Base-by-base conservation (phyloP, 2,797 vertebrate genomes). In the Spatula versicolor region DNA sequence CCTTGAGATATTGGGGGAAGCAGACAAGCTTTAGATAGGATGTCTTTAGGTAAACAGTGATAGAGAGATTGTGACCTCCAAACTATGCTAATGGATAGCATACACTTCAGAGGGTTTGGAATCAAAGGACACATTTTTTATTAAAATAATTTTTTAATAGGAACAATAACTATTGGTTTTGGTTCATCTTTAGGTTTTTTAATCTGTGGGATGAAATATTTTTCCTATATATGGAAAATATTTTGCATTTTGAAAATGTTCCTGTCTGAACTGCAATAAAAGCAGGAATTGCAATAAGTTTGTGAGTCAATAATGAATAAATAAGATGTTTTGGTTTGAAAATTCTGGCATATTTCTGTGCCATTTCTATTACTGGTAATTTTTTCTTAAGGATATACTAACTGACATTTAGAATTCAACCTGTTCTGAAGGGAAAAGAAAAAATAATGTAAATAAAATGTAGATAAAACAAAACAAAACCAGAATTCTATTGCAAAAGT, bases 71-170 rank as follows among this genome's bases (percentile, higher is more conserved):
- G 59, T 85, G 54, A 90, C 11, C 22, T 56, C 54, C 48, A 66
- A 87, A 78, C 20, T 68, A 35, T 71, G n/a, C 73, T 86, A 93
- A 62, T 71, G 59, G 62, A 52, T 21, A 45, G 33, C 37, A 83
- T 31, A 62, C 79, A 76, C 43, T 56, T 55, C 62, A 43, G 37
- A 37, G 45, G 68, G 30, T 15, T 9, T 74, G 35, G 63, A 78
- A 48, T 84, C 69, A 81, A 19, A 71, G 22, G 7, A 33, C 28
- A 54, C 14, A 39, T 46, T 91, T 88, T 55, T 92, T 86, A 58
- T 77, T 56, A 59, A 19, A 63, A 43, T 55, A 84, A 76, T 63
- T 76, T 95, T 93, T 90, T 79, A 86, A 81, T 26, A 90, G 18
- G 64, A 62, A 37, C 22, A 88, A 48, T 26, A 71, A 76, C 73